Evolutionary conservation across 30 jellyfish, hydroid and myxozoan genomes (phyloP).

Genomic region (Cassiopea xamachana): DNA sequence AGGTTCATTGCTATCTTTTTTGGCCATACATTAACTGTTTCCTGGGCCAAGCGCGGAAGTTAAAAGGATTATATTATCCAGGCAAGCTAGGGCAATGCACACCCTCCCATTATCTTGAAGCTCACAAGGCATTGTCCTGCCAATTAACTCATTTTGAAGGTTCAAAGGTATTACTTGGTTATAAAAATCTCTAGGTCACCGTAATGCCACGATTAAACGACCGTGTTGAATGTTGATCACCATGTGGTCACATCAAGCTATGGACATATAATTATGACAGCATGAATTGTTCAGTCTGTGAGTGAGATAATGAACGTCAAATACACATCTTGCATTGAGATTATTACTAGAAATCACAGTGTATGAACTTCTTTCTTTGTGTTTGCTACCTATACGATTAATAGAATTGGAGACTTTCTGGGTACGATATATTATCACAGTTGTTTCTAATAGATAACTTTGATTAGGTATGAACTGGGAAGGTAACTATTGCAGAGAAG

Average conservation of each 20-base stretch:
- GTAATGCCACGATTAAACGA: no score
- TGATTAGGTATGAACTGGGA: slow-evolving; percentile 9
- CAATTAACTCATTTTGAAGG: no score
- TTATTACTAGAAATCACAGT: background rate
- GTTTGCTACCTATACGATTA: background rate
- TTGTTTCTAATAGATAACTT: background rate
- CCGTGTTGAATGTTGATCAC: background rate
- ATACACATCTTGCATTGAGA: background rate
- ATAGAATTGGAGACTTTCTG: background rate
- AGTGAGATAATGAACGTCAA: background rate
- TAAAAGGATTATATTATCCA: no score
- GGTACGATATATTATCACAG: background rate
- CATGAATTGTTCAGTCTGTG: background rate
- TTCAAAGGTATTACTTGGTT: no score
- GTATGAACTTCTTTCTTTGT: background rate
- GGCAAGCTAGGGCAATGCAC: no score
- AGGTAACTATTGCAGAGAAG: slow-evolving; percentile 12
- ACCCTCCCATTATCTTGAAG: no score
- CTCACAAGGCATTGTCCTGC: no score
- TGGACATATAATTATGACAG: background rate
- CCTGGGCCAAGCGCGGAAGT: no score
- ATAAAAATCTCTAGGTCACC: no score
- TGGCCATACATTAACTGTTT: no score
- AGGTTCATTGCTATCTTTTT: no score
- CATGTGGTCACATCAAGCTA: background rate